Evolutionary conservation across 2,797 vertebrate species (phyloP), one percentile per base, ranked within the genome.

Genomic region (Eurystomus glaucurus): DNA sequence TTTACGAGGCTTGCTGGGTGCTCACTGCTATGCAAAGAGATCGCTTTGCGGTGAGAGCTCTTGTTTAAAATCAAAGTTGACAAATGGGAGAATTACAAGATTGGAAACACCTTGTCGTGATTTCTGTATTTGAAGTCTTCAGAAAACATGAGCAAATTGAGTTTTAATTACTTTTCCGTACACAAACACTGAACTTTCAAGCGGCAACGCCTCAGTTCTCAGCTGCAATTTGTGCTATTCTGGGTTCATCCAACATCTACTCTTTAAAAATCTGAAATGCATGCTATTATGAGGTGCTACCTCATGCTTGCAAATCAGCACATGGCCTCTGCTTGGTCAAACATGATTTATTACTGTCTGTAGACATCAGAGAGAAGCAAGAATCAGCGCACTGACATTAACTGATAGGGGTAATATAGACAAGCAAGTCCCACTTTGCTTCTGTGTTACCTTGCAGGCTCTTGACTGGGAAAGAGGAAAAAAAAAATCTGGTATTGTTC

Each of bases 151-250:
- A 54, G 45, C 41, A 88, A 96, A 93, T 33, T 76, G n/a, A 74
- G 33, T 77, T 95, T 96, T 94, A 96, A 96, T 93, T 91, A 86
- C 66, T 79, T 92, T 61, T 88, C 75, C 93, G 50, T 58, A 58
- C 33, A 55, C 74, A 28, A 78, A 39, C 0, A 2, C 41, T 69
- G 86, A 88, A 79, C 52, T 93, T 88, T 58, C 50, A 61, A 69
- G 89, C 5, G 39, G 85, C 39, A 33, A 65, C 84, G 74, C 74
- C 55, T 17, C 65, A 17, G 69, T 62, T 90, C 51, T 11, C 81
- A 3, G 29, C 75, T 85, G 46, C 37, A 35, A 74, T 57, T 88
- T 91, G 62, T n/a, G 25, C 79, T 62, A 50, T 68, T 84, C 20
- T 48, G 43, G 66, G 61, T 78, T 93, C 93, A 97, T 72, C 65